phyloP scores from a whole-genome alignment of 1,140 invertebrate genomes.

The Microvelia longipes region DNA sequence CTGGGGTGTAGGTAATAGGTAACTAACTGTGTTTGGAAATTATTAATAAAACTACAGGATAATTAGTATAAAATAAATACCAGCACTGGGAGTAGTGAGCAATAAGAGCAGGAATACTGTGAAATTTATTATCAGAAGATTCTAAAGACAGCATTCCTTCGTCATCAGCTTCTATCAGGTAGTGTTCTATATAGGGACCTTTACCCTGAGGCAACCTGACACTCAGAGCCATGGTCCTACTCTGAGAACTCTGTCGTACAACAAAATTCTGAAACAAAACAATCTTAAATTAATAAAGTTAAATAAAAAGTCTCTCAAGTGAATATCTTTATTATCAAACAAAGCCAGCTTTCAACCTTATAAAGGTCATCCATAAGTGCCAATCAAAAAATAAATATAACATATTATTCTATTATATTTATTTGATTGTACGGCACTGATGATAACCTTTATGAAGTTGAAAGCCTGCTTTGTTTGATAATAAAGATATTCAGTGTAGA shows the following conservation, averaged over 20 bases:
- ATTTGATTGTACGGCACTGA: too few relatives aligned
- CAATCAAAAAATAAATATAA: too few relatives aligned
- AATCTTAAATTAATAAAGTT: slow-evolving; percentile 10
- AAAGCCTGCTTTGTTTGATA: too few relatives aligned
- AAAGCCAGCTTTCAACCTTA: too few relatives aligned
- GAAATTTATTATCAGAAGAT: slow-evolving; percentile 82
- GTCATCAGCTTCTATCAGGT: slow-evolving; percentile 73
- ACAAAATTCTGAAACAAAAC: slow-evolving; percentile 65
- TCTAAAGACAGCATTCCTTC: slow-evolving; percentile 66
- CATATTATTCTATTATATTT: too few relatives aligned
- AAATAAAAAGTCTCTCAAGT: neutral
- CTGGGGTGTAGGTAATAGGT: too few relatives aligned
- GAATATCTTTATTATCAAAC: too few relatives aligned
- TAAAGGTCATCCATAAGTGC: too few relatives aligned
- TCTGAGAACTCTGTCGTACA: slow-evolving; percentile 81
- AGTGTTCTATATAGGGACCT: slow-evolving; percentile 86
- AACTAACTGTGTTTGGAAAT: too few relatives aligned
- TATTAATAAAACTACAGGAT: too few relatives aligned
- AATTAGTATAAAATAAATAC: slow-evolving; percentile 34
- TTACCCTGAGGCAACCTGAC: slow-evolving; percentile 71
- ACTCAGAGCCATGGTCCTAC: slow-evolving; percentile 83
- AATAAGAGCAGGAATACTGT: slow-evolving; percentile 76
- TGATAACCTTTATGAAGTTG: too few relatives aligned
- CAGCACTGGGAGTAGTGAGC: slow-evolving; percentile 85
- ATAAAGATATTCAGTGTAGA: too few relatives aligned